Base-by-base conservation (phyloP, 2,797 vertebrate genomes). In the Pseudotriccus pelzelni region DNA sequence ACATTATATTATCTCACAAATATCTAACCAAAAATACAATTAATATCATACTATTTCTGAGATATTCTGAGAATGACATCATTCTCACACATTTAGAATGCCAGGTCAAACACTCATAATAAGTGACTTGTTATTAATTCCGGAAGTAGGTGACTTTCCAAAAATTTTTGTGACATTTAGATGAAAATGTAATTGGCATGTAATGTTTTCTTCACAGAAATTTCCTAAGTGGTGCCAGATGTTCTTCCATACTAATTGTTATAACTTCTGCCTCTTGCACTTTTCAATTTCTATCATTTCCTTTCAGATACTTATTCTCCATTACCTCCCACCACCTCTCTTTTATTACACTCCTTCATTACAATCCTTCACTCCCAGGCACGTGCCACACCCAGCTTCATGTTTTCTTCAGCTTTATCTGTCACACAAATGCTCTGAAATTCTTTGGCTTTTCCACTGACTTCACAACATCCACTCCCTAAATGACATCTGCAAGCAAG, bases 361-460 rank as follows among this genome's bases (percentile, higher is more conserved):
- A 43, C 13, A 82, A 22, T 18, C 14, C 7, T 41, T 62, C n/a
- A 15, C 28, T 52, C 28, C 88, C 27, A 18, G 5, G 28, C 32
- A n/a, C 0, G 0, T 27, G 7, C 21, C 12, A 44, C 12, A 75
- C 12, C 0, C 11, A 52, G 13, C 7, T 53, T 58, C 19, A 27
- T 13, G 5, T 50, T 74, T 88, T 43, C 46, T 66, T 23, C 39
- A 59, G 5, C 8, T 80, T 41, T 21, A 14, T 25, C 8, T 19
- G 5, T 30, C 41, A 62, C 30, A 44, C 4, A 59, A 79, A 21
- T 22, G 15, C 6, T 69, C 66, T 34, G 28, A 81, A n/a, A 7
- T 84, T 47, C 9, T 60, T n/a, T 72, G 72, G 19, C 6, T 72
- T 75, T 87, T 41, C 28, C 46, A 21, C 0, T 49, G 22, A 10